Conservation (phyloP, 2,113 vertebrate genomes). For the Psephotus haematonotus region DNA sequence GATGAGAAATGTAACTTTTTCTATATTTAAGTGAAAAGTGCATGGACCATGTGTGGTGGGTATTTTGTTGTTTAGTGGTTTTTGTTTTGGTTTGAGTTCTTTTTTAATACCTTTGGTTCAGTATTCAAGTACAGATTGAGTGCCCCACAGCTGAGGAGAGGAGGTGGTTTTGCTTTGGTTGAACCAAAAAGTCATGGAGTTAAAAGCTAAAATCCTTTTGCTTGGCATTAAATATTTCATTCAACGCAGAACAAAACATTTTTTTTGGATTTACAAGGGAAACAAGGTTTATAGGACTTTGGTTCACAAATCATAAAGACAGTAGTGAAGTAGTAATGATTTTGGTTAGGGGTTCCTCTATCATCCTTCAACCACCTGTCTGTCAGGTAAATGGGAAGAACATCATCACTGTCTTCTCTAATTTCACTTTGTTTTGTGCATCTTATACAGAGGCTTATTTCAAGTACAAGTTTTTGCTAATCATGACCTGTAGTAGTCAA, state of each 20-base stretch:
- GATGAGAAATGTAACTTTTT: neutral
- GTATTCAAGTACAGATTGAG: neutral
- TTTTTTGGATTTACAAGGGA: neutral
- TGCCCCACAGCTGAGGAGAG: neutral
- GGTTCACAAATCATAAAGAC: neutral
- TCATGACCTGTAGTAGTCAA: neutral
- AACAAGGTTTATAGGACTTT: neutral
- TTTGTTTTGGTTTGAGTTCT: no score
- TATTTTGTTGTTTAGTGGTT: neutral
- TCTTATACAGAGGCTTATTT: neutral
- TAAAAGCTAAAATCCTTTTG: neutral
- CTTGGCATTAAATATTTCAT: neutral
- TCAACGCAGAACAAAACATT: neutral
- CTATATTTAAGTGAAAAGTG: neutral
- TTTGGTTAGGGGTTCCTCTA: neutral
- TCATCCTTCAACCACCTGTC: neutral
- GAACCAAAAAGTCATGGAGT: neutral
- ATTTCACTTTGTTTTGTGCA: neutral
- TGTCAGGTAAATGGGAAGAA: neutral
- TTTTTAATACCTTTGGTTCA: neutral
- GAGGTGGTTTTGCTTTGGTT: neutral
- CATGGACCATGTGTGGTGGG: neutral
- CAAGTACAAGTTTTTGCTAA: neutral
- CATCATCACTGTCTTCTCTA: neutral
- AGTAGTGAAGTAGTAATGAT: neutral